Evolutionary conservation across 2,888 invertebrate species (phyloP), one percentile per base, ranked within the genome.

Genomic region (Acleris emargana): DNA sequence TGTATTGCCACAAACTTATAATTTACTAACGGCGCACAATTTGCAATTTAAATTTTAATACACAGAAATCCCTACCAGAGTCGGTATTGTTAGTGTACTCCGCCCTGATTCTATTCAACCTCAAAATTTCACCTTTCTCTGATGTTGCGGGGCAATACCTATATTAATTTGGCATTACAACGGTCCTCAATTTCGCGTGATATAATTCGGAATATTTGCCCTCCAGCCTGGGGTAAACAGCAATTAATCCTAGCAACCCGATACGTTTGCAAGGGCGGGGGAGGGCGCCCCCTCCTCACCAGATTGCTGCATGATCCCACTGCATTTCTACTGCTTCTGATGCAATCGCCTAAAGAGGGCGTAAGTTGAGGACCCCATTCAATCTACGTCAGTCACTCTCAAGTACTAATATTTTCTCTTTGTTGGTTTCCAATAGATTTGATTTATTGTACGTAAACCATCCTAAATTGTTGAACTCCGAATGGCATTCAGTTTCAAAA

Each of bases 201-300:
- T 88, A 87, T 85, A 82, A 87, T 85, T 83, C 76, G 78, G 79
- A 80, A 83, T 83, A 83, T 83, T 84, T 80, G 84, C 82, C 82
- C 81, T 74, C 71, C 74, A 79, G 81, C 76, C 71, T 74, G 86
- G 89, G 89, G 88, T 82, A 89, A 91, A 88, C 84, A 84, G 79
- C 91, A 91, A 92, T 92, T 91, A 91, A 92, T 91, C 87, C 87
- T 82, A 82, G 90, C 87, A 87, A 91, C 86, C 82, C 83, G 90
- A 90, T 91, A 88, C 84, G 79, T 79, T 69, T 77, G 73, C 73
- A 70, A 71, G 74, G 79, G 75, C 47, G 7, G 42, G 74, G 71
- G 78, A 82, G 83, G 81, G 74, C 72, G 75, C 69, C 74, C 69
- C 70, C 81, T 81, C 81, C 81, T 75, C 67, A 80, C 81, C 85